Percentiles rank a stretch among this genome's conserved stretches.
phyloP scores from a whole-genome alignment of 2,888 invertebrate species.

The Orthonychiurus folsomi region DNA sequence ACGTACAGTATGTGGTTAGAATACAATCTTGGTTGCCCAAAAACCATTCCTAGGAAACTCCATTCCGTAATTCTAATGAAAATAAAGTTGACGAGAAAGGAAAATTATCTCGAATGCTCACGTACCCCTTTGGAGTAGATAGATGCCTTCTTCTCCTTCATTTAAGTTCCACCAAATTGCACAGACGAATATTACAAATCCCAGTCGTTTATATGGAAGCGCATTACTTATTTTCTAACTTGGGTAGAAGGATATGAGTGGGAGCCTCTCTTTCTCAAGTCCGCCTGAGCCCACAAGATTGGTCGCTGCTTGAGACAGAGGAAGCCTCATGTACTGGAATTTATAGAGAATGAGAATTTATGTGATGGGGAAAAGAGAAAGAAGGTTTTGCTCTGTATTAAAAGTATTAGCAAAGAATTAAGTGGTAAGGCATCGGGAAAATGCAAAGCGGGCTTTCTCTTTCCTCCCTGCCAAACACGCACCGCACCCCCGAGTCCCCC shows the following conservation, averaged over 20 bases:
- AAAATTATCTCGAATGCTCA: slow-evolving; percentile 1
- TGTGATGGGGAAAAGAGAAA: slow-evolving; percentile 12
- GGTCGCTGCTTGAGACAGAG: not conserved
- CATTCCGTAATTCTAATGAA: not conserved
- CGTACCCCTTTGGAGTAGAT: not conserved
- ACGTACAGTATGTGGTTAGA: no score
- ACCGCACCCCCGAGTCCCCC: not conserved
- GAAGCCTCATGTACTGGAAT: not conserved
- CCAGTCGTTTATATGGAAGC: not conserved
- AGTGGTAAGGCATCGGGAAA: slow-evolving; percentile 18
- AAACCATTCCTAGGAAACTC: no score
- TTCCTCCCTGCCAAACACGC: slow-evolving; percentile 3
- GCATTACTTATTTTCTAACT: not conserved
- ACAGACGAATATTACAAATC: not conserved
- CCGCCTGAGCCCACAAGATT: no score
- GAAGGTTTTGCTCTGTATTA: slow-evolving; percentile 28
- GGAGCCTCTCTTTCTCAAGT: not conserved
- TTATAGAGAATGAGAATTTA: slow-evolving; percentile 7
- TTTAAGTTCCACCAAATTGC: not conserved
- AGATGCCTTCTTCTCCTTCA: not conserved
- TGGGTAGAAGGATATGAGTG: not conserved
- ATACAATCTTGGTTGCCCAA: no score
- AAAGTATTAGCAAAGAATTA: slow-evolving; percentile 37
- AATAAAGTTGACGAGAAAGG: not conserved
- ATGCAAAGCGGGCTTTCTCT: slow-evolving; percentile 23